Evolutionary conservation across 2,888 invertebrate genomes (phyloP).

Genomic region (Teleogryllus oceanicus): DNA sequence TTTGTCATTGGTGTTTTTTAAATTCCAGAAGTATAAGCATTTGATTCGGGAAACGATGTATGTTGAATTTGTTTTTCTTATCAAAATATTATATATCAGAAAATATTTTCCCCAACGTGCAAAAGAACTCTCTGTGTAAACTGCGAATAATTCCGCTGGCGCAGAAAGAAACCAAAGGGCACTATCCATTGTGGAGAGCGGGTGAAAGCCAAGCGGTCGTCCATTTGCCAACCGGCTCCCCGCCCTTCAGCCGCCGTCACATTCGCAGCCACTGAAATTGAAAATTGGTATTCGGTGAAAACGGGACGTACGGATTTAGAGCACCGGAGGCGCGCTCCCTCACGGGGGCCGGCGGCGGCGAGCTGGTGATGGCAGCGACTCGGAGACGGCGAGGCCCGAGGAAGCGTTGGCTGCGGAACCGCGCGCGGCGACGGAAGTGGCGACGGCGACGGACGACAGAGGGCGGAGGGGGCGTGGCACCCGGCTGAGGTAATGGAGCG

Average conservation of each 20-base stretch:
- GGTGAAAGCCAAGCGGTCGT: too few relatives aligned
- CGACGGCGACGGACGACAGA: neutral
- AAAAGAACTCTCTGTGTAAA: too few relatives aligned
- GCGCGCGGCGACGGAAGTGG: neutral
- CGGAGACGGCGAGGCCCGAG: neutral
- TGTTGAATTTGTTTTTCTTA: too few relatives aligned
- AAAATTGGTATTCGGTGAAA: slow-evolving; percentile 7
- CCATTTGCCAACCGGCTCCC: too few relatives aligned
- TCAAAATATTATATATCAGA: too few relatives aligned
- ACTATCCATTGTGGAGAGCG: too few relatives aligned
- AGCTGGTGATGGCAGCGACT: neutral
- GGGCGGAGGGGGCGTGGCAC: neutral
- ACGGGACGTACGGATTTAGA: neutral
- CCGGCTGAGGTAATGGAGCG: neutral
- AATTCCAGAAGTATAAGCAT: too few relatives aligned
- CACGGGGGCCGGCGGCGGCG: neutral
- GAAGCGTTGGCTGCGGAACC: neutral
- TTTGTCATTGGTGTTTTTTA: too few relatives aligned
- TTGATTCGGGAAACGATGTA: too few relatives aligned
- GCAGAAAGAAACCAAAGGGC: too few relatives aligned
- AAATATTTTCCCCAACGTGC: too few relatives aligned
- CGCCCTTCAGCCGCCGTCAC: neutral
- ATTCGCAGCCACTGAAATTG: neutral
- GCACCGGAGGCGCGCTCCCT: neutral
- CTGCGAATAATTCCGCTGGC: too few relatives aligned